Percentiles rank a stretch among this genome's conserved stretches.
Conservation (phyloP, 2,888 invertebrate genomes). For the Macrosoma leucophasiata region DNA sequence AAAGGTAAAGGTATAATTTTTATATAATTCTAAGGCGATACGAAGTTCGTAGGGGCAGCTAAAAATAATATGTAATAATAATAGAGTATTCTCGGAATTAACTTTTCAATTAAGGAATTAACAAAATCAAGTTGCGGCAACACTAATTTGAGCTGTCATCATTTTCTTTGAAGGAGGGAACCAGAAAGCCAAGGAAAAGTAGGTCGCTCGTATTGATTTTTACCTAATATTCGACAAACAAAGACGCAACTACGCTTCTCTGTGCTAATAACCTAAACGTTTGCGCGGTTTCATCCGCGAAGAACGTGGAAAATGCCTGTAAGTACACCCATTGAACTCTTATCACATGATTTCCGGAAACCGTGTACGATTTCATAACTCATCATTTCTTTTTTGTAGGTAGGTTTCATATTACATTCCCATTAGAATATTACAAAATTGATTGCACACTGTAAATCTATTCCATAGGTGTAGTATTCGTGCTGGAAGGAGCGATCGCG, state of each 20-base stretch:
- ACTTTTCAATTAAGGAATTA: no score
- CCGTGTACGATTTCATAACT: conserved; percentile 34
- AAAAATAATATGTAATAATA: no score
- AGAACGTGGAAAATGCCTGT: conserved; percentile 57
- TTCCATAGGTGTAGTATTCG: no score
- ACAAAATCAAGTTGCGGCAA: conserved; percentile 10
- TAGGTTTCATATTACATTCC: conserved; percentile 23
- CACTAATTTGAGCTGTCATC: conserved; percentile 22
- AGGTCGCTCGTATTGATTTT: conserved; percentile 69
- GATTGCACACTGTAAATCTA: conserved; percentile 17
- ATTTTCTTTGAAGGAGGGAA: conserved; percentile 26
- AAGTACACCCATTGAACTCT: conserved; percentile 38
- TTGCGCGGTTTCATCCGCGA: conserved; percentile 35
- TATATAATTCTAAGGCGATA: no score
- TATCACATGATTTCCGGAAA: conserved; percentile 50
- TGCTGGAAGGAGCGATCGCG: conserved; percentile 10
- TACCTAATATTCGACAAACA: conserved; percentile 49
- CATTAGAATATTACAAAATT: conserved; percentile 21
- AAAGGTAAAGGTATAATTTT: no score
- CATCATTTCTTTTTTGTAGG: conserved; percentile 28
- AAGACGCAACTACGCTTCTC: conserved; percentile 40
- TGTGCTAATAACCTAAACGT: conserved; percentile 35
- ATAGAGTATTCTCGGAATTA: no score
- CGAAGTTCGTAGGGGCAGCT: no score
- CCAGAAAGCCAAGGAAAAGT: conserved; percentile 43